A percentile compares a stretch with the other conserved stretches of the same genome.
These are phyloP conservation scores for Diarsia rubi DNA, from an alignment of 2,888 invertebrate genomes.

Conservation along the genomic window DNA sequence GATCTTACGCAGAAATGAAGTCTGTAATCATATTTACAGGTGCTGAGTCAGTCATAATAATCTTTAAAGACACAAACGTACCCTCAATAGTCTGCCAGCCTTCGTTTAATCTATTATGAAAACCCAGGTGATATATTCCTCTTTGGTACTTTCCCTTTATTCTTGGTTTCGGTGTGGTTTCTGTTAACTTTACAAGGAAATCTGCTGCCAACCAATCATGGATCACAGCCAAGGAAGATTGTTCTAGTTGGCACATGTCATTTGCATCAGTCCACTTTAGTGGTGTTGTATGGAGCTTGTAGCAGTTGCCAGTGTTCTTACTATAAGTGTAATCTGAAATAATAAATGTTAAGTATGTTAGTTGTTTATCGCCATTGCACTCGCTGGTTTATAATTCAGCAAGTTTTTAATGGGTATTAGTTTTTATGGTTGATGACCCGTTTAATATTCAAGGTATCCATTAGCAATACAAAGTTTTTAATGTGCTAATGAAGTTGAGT, in stretches of 20 bases:
- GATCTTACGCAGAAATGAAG: background rate
- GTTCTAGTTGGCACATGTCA: conserved; percentile 76
- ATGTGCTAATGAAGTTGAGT: too few species aligned
- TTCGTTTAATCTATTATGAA: conserved; percentile 62
- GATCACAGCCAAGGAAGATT: conserved; percentile 77
- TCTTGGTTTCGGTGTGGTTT: conserved; percentile 5
- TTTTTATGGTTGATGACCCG: too few species aligned
- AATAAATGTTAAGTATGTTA: background rate
- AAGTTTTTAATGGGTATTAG: too few species aligned
- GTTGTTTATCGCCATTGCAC: background rate
- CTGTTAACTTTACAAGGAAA: conserved; percentile 32
- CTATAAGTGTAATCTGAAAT: conserved; percentile 78
- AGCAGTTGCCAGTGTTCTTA: conserved; percentile 73
- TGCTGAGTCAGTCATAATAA: background rate
- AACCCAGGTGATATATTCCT: conserved; percentile 70
- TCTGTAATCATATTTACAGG: background rate
- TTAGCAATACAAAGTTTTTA: too few species aligned
- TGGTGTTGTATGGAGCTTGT: conserved; percentile 80
- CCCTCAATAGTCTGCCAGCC: conserved; percentile 77
- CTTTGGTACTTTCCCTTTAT: conserved; percentile 37
- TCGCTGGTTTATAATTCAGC: background rate
- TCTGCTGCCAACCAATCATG: conserved; percentile 63
- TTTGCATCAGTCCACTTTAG: conserved; percentile 80
- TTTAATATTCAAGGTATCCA: too few species aligned
- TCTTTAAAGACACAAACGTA: conserved; percentile 42